phyloP scores from a whole-genome alignment of 2,113 vertebrate species.

The Columba livia region DNA sequence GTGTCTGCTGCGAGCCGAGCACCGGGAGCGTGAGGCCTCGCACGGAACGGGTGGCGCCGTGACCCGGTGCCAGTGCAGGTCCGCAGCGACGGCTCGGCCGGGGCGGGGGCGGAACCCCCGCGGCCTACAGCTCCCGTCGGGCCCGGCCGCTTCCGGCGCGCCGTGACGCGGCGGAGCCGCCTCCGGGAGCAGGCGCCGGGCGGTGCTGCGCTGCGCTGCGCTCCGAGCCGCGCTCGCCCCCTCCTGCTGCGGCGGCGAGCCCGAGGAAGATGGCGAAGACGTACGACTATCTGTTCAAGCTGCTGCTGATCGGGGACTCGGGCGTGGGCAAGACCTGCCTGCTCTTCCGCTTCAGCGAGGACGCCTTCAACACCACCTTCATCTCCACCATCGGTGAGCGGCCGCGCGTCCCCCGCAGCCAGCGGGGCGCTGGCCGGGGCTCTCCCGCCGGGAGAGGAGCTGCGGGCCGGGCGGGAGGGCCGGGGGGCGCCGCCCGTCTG shows the following conservation, averaged over 20 bases:
- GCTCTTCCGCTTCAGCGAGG: constrained; percentile 88
- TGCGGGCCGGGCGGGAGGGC: background rate
- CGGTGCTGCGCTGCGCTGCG: background rate
- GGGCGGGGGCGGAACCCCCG: background rate
- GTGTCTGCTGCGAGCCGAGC: background rate
- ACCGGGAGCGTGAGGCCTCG: background rate
- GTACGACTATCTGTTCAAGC: constrained; percentile 98
- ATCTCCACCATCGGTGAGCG: constrained; percentile 86
- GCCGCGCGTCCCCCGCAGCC: background rate
- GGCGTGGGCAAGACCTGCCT: constrained; percentile 89
- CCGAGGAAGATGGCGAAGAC: constrained; percentile 89
- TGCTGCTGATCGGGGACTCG: constrained; percentile 95
- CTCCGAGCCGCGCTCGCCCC: background rate
- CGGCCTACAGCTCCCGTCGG: constrained; percentile 40
- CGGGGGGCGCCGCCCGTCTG: background rate
- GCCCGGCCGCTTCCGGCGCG: background rate
- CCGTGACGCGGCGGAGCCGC: background rate
- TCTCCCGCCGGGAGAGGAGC: background rate
- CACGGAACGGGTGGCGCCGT: too few relatives aligned
- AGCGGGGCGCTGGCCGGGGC: background rate
- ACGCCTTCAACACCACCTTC: constrained; percentile 97
- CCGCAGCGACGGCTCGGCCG: too few relatives aligned
- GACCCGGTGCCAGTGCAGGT: too few relatives aligned
- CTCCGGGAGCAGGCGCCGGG: background rate
- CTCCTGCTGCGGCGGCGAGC: constrained; percentile 34